Conservation (phyloP, 2,113 vertebrate species). For the Nesogale talazaci region DNA sequence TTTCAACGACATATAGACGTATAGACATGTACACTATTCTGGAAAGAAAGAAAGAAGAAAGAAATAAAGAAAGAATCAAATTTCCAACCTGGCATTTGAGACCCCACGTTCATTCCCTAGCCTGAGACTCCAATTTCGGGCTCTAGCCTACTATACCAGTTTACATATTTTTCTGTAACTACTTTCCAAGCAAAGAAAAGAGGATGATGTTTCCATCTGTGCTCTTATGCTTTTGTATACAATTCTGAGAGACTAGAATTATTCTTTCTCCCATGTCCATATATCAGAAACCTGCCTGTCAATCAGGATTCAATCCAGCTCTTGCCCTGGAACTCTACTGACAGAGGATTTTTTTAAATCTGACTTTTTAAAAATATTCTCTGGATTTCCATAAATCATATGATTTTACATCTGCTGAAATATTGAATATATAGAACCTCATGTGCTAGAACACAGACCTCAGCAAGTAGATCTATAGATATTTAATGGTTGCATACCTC, state of each 20-base stretch:
- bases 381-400: conserved; percentile 14
- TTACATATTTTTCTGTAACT: background rate
- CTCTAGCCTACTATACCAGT: background rate
- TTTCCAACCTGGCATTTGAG: background rate
- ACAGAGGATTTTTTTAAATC: background rate
- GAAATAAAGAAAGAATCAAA: background rate
- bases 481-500: background rate
- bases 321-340: background rate
- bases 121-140: too few species aligned
- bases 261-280: background rate
- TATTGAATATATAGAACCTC: background rate
- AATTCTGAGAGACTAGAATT: background rate
- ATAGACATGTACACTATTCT: background rate
- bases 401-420: background rate
- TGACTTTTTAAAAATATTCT: background rate
- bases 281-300: background rate
- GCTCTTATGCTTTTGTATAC: background rate
- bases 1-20: background rate
- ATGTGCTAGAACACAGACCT: background rate
- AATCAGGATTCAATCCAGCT: background rate
- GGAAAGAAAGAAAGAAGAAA: background rate
- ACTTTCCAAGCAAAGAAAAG: background rate
- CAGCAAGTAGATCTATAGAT: background rate
- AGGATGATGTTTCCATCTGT: background rate
- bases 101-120: too few species aligned